A percentile compares a stretch with the other conserved stretches of the same genome.
These are phyloP conservation scores for Gopherus flavomarginatus DNA, from an alignment of 2,113 vertebrate species.

Conservation along the genomic window DNA sequence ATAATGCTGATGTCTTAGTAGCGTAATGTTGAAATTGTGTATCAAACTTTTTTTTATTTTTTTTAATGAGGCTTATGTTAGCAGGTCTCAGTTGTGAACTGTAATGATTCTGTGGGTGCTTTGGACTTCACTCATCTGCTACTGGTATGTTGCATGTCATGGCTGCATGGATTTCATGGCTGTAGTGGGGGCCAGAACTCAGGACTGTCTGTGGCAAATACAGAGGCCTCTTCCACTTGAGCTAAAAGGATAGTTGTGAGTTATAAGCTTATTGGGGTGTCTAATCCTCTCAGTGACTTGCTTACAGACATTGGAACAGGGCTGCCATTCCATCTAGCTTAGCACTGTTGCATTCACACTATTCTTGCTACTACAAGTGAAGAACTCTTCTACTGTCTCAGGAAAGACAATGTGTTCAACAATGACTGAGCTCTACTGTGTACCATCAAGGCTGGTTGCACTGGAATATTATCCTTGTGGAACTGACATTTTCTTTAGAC, in stretches of 20 bases:
- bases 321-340: not conserved
- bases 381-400: not conserved
- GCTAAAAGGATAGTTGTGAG: not conserved
- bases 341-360: not conserved
- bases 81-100: not conserved
- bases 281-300: not conserved
- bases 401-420: constrained; percentile 24
- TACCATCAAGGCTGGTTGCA: not conserved
- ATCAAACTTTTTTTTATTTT: not conserved
- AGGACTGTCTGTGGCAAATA: not conserved
- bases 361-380: not conserved
- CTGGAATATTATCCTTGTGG: not conserved
- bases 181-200: rapidly evolving
- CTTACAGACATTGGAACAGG: not conserved
- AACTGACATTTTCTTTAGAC: constrained; percentile 2
- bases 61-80: not conserved
- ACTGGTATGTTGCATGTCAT: not conserved
- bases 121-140: not conserved
- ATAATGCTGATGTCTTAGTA: not conserved
- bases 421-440: not conserved
- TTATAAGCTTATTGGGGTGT: not conserved
- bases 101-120: not conserved
- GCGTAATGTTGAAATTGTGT: not conserved
- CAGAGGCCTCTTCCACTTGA: not conserved
- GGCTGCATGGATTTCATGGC: not conserved